Base-by-base conservation (phyloP, 2,797 vertebrate genomes). In the Sebastes iracundus region DNA sequence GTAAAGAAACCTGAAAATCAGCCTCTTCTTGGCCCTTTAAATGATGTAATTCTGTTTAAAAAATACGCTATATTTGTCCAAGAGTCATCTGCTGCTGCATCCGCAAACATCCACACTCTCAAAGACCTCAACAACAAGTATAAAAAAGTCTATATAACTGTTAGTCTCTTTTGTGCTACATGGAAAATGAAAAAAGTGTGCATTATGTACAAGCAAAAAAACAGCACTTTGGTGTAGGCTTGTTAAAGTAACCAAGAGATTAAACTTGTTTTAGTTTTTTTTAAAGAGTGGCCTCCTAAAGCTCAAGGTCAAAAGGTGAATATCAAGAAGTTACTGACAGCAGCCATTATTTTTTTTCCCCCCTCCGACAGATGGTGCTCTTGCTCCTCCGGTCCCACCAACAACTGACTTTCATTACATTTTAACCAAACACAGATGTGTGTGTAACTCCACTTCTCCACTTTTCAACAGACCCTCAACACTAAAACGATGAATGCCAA, bases 141-240 rank as follows among this genome's bases (percentile, higher is more conserved):
- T 82, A 89, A 88, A 92, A 92, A 93, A 83, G 83, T 81, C 74
- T 77, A 85, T 72, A 75, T 72, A 83, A 70, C 35, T 42, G 63
- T 71, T 16, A 11, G 64, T 75, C 25, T 77, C 66, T 38, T 68
- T 72, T 81, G 68, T 82, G 84, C 84, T 87, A 88, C 77, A 90
- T 88, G 75, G 81, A 86, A 89, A 86, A 86, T 18, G 22, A 87
- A 83, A 83, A 91, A 63, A 90, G 79, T 90, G 89, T 93, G 90
- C 88, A 80, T 77, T 83, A 93, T 91, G 79, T 94, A 92, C 88
- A 94, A 87, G 88, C 88, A 87, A 87, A 75, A 75, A 61, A 72
- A 52, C 86, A 94, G 93, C 92, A 94, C 93, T 96, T 95, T 94
- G 95, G 94, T 94, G 89, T 91, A 76, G 77, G 67, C 83, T 90